These are phyloP conservation scores for Galeopterus variegatus DNA, from an alignment of 2,113 vertebrate species.

Conservation along the genomic window DNA sequence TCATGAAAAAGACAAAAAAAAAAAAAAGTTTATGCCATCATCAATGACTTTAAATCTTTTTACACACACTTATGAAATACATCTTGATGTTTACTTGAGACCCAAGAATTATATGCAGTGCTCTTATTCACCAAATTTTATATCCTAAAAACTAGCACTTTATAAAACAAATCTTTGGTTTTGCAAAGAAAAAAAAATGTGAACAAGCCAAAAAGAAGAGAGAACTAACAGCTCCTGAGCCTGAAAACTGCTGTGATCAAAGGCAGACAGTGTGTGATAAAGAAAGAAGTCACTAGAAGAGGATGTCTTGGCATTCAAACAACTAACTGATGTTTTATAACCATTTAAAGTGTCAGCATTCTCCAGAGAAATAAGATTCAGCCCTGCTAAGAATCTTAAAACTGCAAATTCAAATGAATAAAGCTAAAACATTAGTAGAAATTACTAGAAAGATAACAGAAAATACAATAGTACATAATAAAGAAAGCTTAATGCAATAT, in stretches of 20 bases:
- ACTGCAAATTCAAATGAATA: not conserved
- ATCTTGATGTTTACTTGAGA: conserved; percentile 43
- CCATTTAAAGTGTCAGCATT: not conserved
- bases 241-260: conserved; percentile 11
- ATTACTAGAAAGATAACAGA: not conserved
- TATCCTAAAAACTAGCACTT: conserved; percentile 41
- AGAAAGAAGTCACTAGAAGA: not conserved
- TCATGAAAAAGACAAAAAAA: no score
- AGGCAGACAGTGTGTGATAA: not conserved
- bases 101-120: not conserved
- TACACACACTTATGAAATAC: not conserved
- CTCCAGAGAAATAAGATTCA: not conserved
- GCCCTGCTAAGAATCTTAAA: not conserved
- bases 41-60: not conserved
- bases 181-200: conserved; percentile 1
- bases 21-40: not conserved
- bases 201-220: not conserved
- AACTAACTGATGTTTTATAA: not conserved
- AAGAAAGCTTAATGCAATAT: not conserved
- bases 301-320: not conserved
- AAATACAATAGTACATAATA: not conserved
- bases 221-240: not conserved
- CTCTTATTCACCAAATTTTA: conserved; percentile 34
- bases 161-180: conserved; percentile 24
- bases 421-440: conserved; percentile 2